phyloP scores from a whole-genome alignment of 2,113 vertebrate genomes.

The Phasianus colchicus region DNA sequence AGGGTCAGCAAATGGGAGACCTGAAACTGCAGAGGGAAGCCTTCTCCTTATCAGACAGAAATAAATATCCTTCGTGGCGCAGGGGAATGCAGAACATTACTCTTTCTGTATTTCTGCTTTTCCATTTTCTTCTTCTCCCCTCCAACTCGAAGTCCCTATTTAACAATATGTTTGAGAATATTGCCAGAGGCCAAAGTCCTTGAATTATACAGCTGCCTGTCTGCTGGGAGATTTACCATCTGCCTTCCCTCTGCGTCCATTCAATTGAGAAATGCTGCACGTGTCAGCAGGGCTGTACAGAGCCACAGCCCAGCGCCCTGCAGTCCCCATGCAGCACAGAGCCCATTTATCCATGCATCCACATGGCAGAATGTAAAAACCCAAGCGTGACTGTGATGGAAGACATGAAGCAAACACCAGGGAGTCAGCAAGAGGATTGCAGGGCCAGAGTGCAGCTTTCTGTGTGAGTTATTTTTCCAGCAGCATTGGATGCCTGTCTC shows the following conservation, averaged over 20 bases:
- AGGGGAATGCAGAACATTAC: neutral
- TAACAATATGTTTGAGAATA: neutral
- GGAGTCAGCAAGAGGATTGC: neutral
- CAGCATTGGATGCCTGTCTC: no score
- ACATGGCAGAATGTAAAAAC: neutral
- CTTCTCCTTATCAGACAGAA: neutral
- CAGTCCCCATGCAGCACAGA: neutral
- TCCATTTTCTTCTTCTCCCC: neutral
- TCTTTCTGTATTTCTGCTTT: neutral
- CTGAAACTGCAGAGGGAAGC: neutral
- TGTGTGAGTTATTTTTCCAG: neutral
- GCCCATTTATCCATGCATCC: neutral
- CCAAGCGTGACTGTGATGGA: neutral
- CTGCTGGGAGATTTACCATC: slow-evolving; percentile 16
- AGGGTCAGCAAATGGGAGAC: fast-evolving
- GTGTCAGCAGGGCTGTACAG: neutral
- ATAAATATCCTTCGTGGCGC: neutral
- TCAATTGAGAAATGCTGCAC: neutral
- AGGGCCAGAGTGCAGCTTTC: neutral
- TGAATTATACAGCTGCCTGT: neutral
- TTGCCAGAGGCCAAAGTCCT: neutral
- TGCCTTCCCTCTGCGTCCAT: slow-evolving; percentile 4
- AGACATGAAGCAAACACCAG: neutral
- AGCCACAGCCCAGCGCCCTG: neutral
- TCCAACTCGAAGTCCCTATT: neutral